Conservation (phyloP, 2,797 vertebrate genomes). For the Enteromius fasciolatus region DNA sequence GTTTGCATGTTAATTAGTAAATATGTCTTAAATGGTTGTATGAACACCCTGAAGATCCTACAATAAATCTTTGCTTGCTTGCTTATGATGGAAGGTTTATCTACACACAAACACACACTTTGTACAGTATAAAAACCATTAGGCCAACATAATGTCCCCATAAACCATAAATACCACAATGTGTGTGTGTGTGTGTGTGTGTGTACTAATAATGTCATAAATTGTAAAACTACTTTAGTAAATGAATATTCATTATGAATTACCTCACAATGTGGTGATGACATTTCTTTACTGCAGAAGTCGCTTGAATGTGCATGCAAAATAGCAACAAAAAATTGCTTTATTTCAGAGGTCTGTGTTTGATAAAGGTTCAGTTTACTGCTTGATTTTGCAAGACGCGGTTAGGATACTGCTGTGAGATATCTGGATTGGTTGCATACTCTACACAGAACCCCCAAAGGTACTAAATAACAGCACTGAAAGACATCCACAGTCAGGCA, state of each 20-base stretch:
- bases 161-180: no score
- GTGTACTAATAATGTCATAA: neutral
- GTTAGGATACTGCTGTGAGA: neutral
- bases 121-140: no score
- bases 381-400: neutral
- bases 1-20: neutral
- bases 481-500: conserved; percentile 22
- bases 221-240: neutral
- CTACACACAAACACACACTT: no score
- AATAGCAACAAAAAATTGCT: neutral
- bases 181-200: no score
- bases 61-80: neutral
- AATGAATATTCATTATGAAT: neutral
- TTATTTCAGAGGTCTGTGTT: neutral
- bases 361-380: neutral
- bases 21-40: neutral
- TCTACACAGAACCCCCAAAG: neutral
- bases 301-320: neutral
- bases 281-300: neutral
- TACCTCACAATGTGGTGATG: neutral
- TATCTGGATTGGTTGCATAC: neutral
- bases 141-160: no score
- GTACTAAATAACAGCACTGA: conserved; percentile 12
- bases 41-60: neutral
- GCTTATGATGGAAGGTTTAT: neutral